Percentiles rank a stretch among this genome's conserved stretches.
These are phyloP conservation scores for Paratilapia polleni DNA, from an alignment of 2,113 vertebrate genomes.

Conservation along the genomic window DNA sequence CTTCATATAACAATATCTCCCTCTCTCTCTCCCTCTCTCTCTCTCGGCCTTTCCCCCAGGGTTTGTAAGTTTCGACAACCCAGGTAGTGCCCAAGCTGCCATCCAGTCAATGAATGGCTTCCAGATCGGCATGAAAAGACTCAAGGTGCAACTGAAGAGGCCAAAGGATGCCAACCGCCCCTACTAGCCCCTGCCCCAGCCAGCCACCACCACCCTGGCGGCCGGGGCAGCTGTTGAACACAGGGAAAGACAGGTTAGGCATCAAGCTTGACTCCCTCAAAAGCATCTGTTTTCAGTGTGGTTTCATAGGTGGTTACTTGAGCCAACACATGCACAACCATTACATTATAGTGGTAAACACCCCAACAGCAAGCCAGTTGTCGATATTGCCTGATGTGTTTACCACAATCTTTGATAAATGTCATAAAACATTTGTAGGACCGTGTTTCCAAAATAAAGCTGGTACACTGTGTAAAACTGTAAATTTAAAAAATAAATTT, in stretches of 20 bases:
- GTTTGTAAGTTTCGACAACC: slow-evolving; percentile 99
- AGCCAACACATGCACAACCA: background rate
- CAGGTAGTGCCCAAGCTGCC: slow-evolving; percentile 97
- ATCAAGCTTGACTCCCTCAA: background rate
- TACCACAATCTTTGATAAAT: slow-evolving; percentile 60
- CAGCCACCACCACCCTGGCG: slow-evolving; percentile 71
- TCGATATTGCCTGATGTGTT: slow-evolving; percentile 26
- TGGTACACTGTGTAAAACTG: background rate
- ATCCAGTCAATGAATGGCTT: slow-evolving; percentile 99
- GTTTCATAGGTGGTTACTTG: slow-evolving; percentile 42
- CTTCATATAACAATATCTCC: slow-evolving; percentile 48
- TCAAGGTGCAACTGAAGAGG: slow-evolving; percentile 99
- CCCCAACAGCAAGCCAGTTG: slow-evolving; percentile 34
- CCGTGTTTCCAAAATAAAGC: slow-evolving; percentile 1
- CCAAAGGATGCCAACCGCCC: slow-evolving; percentile 99
- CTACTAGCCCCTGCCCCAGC: slow-evolving; percentile 85
- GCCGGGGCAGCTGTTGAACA: slow-evolving; percentile 74
- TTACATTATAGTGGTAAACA: slow-evolving; percentile 38
- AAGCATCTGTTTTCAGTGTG: slow-evolving; percentile 11
- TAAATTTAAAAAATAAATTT: too few species aligned
- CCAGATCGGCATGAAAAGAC: slow-evolving; percentile 99
- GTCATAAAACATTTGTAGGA: slow-evolving; percentile 54
- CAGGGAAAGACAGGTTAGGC: slow-evolving; percentile 78
- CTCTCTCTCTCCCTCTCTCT: slow-evolving; percentile 25
- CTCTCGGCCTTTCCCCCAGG: slow-evolving; percentile 79